These are phyloP conservation scores for Eupithecia exiguata DNA, from an alignment of 2,888 invertebrate species.

Conservation along the genomic window DNA sequence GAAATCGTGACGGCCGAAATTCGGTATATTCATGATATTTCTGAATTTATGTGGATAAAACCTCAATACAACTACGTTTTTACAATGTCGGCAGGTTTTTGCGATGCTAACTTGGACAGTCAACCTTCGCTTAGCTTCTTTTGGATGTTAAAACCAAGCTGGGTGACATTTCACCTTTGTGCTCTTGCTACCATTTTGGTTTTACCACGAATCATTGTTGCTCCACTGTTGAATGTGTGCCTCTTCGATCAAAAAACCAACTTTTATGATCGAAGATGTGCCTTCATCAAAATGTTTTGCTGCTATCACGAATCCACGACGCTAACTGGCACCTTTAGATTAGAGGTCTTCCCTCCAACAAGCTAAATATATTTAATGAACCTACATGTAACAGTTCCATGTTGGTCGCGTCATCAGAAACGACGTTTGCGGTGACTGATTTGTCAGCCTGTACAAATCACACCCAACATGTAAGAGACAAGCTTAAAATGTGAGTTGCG, in stretches of 20 bases:
- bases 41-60: constrained; percentile 32
- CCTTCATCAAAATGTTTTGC: background rate
- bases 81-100: constrained; percentile 23
- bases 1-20: constrained; percentile 37
- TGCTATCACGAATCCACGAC: too few species aligned
- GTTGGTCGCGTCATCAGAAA: too few species aligned
- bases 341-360: too few species aligned
- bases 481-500: too few species aligned
- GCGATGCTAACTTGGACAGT: constrained; percentile 3
- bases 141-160: background rate
- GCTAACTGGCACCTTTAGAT: too few species aligned
- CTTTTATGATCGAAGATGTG: background rate
- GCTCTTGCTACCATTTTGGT: background rate
- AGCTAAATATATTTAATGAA: too few species aligned
- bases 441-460: background rate
- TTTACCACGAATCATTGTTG: background rate
- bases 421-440: background rate
- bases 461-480: background rate
- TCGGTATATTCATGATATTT: constrained; percentile 34
- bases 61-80: too few species aligned
- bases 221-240: background rate
- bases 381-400: too few species aligned
- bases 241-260: too few species aligned
- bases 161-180: background rate
- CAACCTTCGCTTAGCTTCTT: constrained; percentile 7